Base-by-base conservation (phyloP, 2,113 vertebrate species). In the Grus americana region DNA sequence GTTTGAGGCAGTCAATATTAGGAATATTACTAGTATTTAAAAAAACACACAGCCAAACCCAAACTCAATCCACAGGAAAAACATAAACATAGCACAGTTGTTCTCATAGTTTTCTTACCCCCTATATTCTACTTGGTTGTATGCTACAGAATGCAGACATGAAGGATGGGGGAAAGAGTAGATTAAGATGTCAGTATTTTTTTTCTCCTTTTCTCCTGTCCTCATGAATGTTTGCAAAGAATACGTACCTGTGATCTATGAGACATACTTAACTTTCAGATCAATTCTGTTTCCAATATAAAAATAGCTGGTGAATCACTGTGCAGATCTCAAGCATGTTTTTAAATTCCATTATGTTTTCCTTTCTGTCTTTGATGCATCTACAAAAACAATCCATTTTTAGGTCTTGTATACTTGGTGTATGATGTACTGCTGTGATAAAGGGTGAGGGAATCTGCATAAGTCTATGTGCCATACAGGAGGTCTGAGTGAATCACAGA, bases 261-360 rank as follows among this genome's bases (percentile, higher is more conserved):
- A 85, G 63, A 70, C 55, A 47, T 26, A 17, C n/a, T 86, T 66
- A 86, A 73, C 86, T 93, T 81, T 67, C 79, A 29, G 50, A 75
- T 81, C 88, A 71, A 67, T 86, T 79, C 59, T 91, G 18, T 59
- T 94, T 88, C 54, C 42, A 66, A 15, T 54, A 66, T 66, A 95
- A 84, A 95, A 95, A 91, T 81, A 94, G 59, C 68, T 63, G 27
- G 36, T 84, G 83, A 93, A 84, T 93, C 83, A 89, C 42, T 71
- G 38, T 57, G 59, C 84, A 96, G 44, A 63, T 87, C 58, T 75
- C 52, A 89, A 84, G 34, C 34, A 61, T 75, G 82, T 87, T 94
- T 96, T 87, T 44, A 57, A 79, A 87, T 65, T 65, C 66, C 1
- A 0, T 68, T 63, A 61, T 80, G 57, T 89, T 91, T 91, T 94